These are phyloP conservation scores for Drosophila triauraria DNA, from an alignment of 1,140 invertebrate genomes.

Conservation along the genomic window DNA sequence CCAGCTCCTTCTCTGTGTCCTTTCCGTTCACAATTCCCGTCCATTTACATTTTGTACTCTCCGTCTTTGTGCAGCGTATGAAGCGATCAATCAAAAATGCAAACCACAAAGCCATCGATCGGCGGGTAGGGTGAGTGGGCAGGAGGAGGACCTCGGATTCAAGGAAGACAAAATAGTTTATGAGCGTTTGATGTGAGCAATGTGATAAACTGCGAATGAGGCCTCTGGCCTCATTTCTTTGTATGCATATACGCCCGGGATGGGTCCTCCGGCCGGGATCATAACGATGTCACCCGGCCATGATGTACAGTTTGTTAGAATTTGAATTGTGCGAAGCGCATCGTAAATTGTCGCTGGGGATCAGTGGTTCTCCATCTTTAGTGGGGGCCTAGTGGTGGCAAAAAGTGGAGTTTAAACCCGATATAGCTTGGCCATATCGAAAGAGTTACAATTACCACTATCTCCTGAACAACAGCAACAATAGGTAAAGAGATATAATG, in stretches of 20 bases:
- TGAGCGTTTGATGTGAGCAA: conserved; percentile 67
- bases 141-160: conserved; percentile 30
- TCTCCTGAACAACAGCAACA: too few species aligned
- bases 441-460: too few species aligned
- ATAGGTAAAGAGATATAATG: too few species aligned
- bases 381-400: too few species aligned
- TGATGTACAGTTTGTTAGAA: conserved; percentile 84
- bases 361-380: not conserved
- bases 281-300: conserved; percentile 56
- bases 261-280: conserved; percentile 11
- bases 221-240: conserved; percentile 44
- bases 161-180: conserved; percentile 82
- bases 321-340: conserved; percentile 78
- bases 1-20: conserved; percentile 27
- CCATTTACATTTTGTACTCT: conserved; percentile 75
- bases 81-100: conserved; percentile 85
- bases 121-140: not conserved
- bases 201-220: conserved; percentile 68
- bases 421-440: too few species aligned
- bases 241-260: conserved; percentile 32
- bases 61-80: conserved; percentile 68
- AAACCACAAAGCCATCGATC: conserved; percentile 53
- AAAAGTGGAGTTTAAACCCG: too few species aligned
- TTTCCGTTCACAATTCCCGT: conserved; percentile 26
- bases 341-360: conserved; percentile 73